Percentiles rank a stretch among this genome's conserved stretches.
Evolutionary conservation across 37 sponge, comb jelly and placozoan genomes (phyloP).

Genomic region (Axinella damicornis): DNA sequence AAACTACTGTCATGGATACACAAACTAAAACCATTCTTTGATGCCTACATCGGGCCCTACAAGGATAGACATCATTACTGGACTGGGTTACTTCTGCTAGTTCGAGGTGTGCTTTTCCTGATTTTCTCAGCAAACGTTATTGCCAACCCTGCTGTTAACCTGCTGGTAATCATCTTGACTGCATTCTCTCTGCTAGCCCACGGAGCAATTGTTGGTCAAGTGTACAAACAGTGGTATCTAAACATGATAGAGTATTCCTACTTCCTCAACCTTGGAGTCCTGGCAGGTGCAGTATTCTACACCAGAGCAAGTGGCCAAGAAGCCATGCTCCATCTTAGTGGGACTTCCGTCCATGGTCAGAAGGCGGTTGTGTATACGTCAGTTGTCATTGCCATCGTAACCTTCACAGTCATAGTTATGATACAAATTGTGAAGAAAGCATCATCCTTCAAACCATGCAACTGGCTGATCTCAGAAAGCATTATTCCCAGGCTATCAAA

Average conservation of each 20-base stretch:
- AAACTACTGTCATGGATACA: not conserved
- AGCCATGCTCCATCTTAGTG: too few relatives aligned
- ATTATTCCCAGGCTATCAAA: too few relatives aligned
- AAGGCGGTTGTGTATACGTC: too few relatives aligned
- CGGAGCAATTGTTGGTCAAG: not conserved
- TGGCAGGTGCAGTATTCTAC: not conserved
- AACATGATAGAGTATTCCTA: constrained; percentile 24
- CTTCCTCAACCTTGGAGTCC: constrained; percentile 14
- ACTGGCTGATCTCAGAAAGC: too few relatives aligned
- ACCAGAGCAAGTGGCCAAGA: not conserved
- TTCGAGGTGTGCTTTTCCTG: constrained; percentile 4
- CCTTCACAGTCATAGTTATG: too few relatives aligned
- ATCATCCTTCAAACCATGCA: too few relatives aligned
- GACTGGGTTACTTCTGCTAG: constrained; percentile 33
- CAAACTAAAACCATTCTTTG: constrained; percentile 18
- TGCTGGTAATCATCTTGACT: not conserved
- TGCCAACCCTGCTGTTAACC: not conserved
- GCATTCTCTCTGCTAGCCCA: not conserved
- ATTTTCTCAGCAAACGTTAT: constrained; percentile 3
- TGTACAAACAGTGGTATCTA: constrained; percentile 31
- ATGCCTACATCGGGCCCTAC: constrained; percentile 11
- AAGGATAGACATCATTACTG: constrained; percentile 8
- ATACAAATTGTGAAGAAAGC: too few relatives aligned
- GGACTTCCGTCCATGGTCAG: too few relatives aligned
- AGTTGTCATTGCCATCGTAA: too few relatives aligned